Base-by-base conservation (phyloP, 2,888 invertebrate species). In the Pammene aurita region DNA sequence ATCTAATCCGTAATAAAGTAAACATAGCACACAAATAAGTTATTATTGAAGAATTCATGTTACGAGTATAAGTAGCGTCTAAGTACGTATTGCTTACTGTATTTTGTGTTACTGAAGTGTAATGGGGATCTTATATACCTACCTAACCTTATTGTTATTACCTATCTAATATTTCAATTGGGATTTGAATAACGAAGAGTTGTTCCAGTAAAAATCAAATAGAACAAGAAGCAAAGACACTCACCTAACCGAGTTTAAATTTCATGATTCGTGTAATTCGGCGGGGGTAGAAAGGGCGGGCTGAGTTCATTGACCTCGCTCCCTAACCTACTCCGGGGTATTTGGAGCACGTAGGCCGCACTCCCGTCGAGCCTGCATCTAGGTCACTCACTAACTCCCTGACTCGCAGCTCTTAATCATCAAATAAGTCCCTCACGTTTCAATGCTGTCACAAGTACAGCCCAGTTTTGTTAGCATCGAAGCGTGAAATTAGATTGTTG, bases 291-390 rank as follows among this genome's bases (percentile, higher is more conserved):
- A 78, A 76, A 78, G 78, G 78, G 77, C 78, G 78, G 77, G 83
- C 86, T 84, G 84, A 78, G 91, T 80, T 89, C 89, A 77, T 82
- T 76, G 88, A 87, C 87, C 90, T 77, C 86, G 82, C 88, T 90
- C 88, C 90, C 89, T 91, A 90, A 88, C 91, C 91, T 89, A 91
- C 89, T 90, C 84, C 74, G 81, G 75, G 78, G 80, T 88, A 90
- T 91, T 91, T 90, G 83, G 92, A 90, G 86, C 90, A 90, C 84
- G 86, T 84, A 85, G 86, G 86, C 83, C 83, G 78, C 72, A 76
- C 81, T 84, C 84, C 83, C 82, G 82, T 84, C 85, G 83, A 84
- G 87, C 89, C 88, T 87, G 78, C 86, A 90, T 86, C 86, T 89
- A 80, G 90, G 90, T 89, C 89, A 89, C 73, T 83, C 72, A 58